Evolutionary conservation across 1,140 invertebrate genomes (phyloP).

Genomic region (Meloidogyne chitwoodi): DNA sequence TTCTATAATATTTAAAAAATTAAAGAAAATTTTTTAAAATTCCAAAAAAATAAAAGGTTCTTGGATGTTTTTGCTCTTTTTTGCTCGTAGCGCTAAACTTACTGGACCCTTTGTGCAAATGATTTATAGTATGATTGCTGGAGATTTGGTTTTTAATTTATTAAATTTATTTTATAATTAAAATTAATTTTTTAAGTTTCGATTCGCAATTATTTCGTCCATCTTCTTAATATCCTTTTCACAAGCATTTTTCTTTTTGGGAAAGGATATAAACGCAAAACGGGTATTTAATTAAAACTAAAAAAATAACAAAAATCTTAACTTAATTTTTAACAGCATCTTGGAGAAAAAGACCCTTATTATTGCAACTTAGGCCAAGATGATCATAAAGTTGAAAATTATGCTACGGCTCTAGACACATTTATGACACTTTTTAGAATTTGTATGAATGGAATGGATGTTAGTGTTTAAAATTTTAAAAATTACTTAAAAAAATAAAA

Average conservation of each 20-base stretch:
- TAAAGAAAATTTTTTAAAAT: not conserved
- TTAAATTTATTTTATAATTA: not conserved
- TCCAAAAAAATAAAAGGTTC: not conserved
- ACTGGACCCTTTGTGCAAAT: slow-evolving; percentile 96
- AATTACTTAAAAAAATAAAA: slow-evolving; percentile 1
- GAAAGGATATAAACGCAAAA: slow-evolving; percentile 73
- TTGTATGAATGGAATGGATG: slow-evolving; percentile 93
- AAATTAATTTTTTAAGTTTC: slow-evolving; percentile 63
- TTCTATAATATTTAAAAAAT: too few relatives aligned
- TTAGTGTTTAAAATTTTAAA: too few relatives aligned
- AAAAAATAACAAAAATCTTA: not conserved
- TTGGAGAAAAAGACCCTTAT: slow-evolving; percentile 60
- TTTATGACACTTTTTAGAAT: slow-evolving; percentile 98
- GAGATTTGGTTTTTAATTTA: slow-evolving; percentile 74
- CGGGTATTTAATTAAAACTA: not conserved
- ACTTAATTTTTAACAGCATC: slow-evolving; percentile 66
- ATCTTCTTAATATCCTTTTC: slow-evolving; percentile 90
- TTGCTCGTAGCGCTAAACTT: slow-evolving; percentile 73
- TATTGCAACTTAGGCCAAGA: slow-evolving; percentile 24
- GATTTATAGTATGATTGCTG: slow-evolving; percentile 95
- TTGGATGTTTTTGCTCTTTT: not conserved
- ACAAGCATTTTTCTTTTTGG: slow-evolving; percentile 92
- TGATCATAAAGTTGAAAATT: slow-evolving; percentile 73
- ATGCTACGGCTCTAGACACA: slow-evolving; percentile 70
- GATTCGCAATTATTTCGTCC: slow-evolving; percentile 89